Base-by-base conservation (phyloP, 2,888 invertebrate genomes). In the Panopea generosa region DNA sequence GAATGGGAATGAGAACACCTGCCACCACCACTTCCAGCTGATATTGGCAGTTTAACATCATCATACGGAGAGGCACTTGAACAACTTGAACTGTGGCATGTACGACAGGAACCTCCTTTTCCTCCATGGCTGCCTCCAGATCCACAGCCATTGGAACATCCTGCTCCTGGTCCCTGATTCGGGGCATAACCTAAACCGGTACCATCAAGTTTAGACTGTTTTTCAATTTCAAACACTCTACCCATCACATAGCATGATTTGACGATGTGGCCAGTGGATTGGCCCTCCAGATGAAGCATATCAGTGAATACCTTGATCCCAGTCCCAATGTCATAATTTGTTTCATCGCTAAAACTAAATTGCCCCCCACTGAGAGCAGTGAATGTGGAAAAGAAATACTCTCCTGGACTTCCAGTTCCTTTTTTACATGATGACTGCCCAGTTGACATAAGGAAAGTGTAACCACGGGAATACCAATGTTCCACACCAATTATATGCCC, bases 11-110 rank as follows among this genome's bases (percentile, higher is more conserved):
- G 63, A 7, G 50, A 26, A 63, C 87, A 86, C 7, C 27, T 57
- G 6, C 85, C 87, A 29, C 87, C 88, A 20, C 89, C 87, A 78
- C 86, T 86, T 24, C 89, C 89, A 22, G 84, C 76, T 11, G 59
- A 20, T 22, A 40, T 38, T 16, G 89, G 87, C 1, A 77, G 38
- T 61, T 60, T 67, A 7, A 53, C 27, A 38, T 47, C 9, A 40
- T 26, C 63, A 52, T 63, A 63, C 1, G 63, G 18, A 38, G 16
- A 18, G 6, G 6, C 18, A 40, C 40, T 2, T 43, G 50, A 26
- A 24, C 52, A 16, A 16, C 33, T 40, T 9, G 20, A 1, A 16
- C 53, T 24, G 55, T 9, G 26, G 33, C 84, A 81, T 0, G 70
- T 53, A 2, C n/a, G 9, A 18, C 77, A 86, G 24, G n/a, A 7